Base-by-base conservation (phyloP, 2,888 invertebrate genomes). In the Metopia argyrocephala region DNA sequence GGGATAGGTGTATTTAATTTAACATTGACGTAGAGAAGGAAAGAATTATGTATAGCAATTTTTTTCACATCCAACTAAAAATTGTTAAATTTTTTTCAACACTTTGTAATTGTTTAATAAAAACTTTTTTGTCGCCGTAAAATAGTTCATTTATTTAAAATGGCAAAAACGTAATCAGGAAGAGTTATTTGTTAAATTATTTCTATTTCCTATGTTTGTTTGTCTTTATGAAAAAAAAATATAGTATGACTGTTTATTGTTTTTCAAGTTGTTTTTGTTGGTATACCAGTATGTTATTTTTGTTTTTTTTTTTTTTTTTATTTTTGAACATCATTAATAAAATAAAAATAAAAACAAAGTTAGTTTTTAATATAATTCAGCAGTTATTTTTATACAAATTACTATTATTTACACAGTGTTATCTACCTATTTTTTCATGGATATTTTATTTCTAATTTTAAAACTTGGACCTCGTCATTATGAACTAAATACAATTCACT, bases 111-210 rank as follows among this genome's bases (percentile, higher is more conserved):
- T n/a, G n/a, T n/a, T n/a, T n/a, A n/a, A n/a, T n/a, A n/a, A n/a
- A n/a, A n/a, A n/a, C n/a, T n/a, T n/a, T n/a, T n/a, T n/a, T 3
- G 31, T 12, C 15, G 38, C 12, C 1, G 9, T 38, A 12, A 52
- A 31, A 65, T n/a, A 64, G 28, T 56, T 18, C 73, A 73, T 64
- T 61, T 18, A 64, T 62, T 74, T 64, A 61, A 70, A 59, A 79
- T 74, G 57, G 69, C 69, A 45, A 70, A 75, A 69, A 46, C 69
- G 69, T 75, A 69, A 52, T 66, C 70, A 70, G 65, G 70, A 75
- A 79, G 61, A 71, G 27, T 70, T 57, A 25, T 50, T 74, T 57
- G 68, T 54, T 50, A 28, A 61, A 27, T 57, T 61, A 56, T 62
- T 68, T 9, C 31, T 50, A 57, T 62, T 70, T 69, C 56, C 62